phyloP scores from a whole-genome alignment of 2,797 vertebrate species.

The Pseudochaenichthys georgianus region DNA sequence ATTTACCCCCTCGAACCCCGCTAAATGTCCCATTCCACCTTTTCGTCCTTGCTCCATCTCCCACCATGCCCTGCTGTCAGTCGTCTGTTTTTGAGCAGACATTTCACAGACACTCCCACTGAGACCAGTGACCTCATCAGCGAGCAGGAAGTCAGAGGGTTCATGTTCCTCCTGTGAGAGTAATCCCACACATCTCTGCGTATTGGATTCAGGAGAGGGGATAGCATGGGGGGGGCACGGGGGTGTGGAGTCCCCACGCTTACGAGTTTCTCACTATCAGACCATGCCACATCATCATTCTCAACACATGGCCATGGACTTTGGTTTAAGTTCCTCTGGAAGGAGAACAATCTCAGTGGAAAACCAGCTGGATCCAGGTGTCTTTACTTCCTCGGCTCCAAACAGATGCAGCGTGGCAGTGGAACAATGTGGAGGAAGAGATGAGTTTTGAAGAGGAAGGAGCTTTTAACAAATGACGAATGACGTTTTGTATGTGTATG shows the following conservation, averaged over 20 bases:
- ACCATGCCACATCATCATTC: constrained; percentile 65
- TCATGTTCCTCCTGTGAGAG: constrained; percentile 86
- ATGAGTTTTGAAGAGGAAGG: constrained; percentile 51
- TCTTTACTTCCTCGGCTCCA: constrained; percentile 53
- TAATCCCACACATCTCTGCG: constrained; percentile 83
- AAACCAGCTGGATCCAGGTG: constrained; percentile 71
- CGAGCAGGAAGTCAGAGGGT: constrained; percentile 87
- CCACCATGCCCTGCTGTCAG: constrained; percentile 48
- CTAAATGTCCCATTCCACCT: constrained; percentile 43
- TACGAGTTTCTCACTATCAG: constrained; percentile 72
- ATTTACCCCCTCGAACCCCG: constrained; percentile 45
- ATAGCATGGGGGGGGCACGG: constrained; percentile 37
- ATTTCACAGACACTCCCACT: constrained; percentile 84
- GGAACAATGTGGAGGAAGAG: constrained; percentile 78
- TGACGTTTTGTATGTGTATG: constrained; percentile 10
- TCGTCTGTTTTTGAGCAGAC: constrained; percentile 77
- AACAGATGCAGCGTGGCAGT: constrained; percentile 56
- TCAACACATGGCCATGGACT: constrained; percentile 44
- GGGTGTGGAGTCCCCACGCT: constrained; percentile 69
- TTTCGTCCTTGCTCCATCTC: constrained; percentile 31
- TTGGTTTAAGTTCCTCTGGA: constrained; percentile 18
- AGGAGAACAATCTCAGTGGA: constrained; percentile 50
- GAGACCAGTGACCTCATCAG: constrained; percentile 87
- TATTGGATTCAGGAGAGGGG: constrained; percentile 62
- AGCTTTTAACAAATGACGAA: constrained; percentile 53